Base-by-base conservation (phyloP, 2,797 vertebrate species). In the Peromyscus nudipes region DNA sequence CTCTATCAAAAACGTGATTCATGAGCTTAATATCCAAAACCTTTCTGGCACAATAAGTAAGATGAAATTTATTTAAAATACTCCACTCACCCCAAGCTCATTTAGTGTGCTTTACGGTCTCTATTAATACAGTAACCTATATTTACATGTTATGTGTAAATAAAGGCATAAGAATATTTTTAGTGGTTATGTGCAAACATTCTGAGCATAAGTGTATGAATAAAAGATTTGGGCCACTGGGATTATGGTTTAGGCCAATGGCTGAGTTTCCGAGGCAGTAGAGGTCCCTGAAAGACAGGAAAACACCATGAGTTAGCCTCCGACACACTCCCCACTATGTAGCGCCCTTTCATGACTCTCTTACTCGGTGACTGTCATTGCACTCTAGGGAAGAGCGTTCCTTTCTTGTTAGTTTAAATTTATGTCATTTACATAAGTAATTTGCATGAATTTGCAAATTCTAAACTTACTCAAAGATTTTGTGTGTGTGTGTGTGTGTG, bases 11-110 rank as follows among this genome's bases (percentile, higher is more conserved):
- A 71, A 37, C 60, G 55, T 89, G 87, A 73, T 73, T 92, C 85
- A 77, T 91, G 57, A 71, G 46, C 9, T 83, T 92, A 92, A 88
- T 92, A 77, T 89, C 91, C 86, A 31, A 94, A 97, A 76, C 27
- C 34, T 93, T 96, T 92, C 92, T 67, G 71, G 88, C 2, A 73
- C 8, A 81, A 52, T 88, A 91, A 71, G 34, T 73, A 82, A 89
- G 75, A 96, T 52, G 6, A 81, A 84, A 85, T 64, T 49, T 88
- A 71, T 76, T 81, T 94, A 85, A 88, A 95, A 40, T 89, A 60
- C 49, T 95, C 92, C 46, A 69, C 25, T 84, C 31, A 87, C 64
- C 82, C 40, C 14, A 65, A 40, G 55, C 71, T 81, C 13, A 43
- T 88, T 93, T 60, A 62, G 13, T 80, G 19, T 92, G 4, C 82